Evolutionary conservation across 2,888 invertebrate genomes (phyloP), one percentile per base, ranked within the genome.

Genomic region (Acrobasis suavella): DNA sequence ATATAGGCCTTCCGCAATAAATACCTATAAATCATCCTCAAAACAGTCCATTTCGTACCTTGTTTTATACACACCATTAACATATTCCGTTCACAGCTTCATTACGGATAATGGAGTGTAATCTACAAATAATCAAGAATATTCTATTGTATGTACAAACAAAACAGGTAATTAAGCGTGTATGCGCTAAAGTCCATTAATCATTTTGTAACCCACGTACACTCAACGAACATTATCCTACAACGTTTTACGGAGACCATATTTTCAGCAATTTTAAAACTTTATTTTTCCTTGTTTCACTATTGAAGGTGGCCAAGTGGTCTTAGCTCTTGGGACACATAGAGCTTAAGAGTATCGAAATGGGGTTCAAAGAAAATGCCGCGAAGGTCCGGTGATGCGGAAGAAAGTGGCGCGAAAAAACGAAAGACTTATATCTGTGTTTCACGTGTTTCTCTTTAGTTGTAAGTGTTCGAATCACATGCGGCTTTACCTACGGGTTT

Each of bases 141-240:
- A 77, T 69, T 65, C 79, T 63, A 81, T 83, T 83, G 80, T 82
- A 67, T 72, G 70, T 71, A 67, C 69, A 71, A 82, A 80, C 81
- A 81, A 83, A 87, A 80, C 83, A 79, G 80, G 82, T 81, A 89
- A 89, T 89, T 89, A 89, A 87, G 78, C 73, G 79, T 77, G 77
- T 82, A 76, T 81, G 78, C 79, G 81, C 63, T 78, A 72, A 80
- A 84, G 81, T 78, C 82, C 78, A 89, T 90, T 87, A 86, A 89
- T 91, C 90, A 89, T 82, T 77, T 77, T 67, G 72, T 67, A 67
- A 71, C 90, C 90, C 86, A 91, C 90, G 85, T 83, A 77, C 77
- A 78, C 76, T 87, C 87, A 85, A 80, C 89, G 32, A 79, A 81
- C 76, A 78, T 73, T 22, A 22, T 81, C 77, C 80, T 80, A 79